Evolutionary conservation across 2,113 vertebrate species (phyloP).

Genomic region (Egretta garzetta): DNA sequence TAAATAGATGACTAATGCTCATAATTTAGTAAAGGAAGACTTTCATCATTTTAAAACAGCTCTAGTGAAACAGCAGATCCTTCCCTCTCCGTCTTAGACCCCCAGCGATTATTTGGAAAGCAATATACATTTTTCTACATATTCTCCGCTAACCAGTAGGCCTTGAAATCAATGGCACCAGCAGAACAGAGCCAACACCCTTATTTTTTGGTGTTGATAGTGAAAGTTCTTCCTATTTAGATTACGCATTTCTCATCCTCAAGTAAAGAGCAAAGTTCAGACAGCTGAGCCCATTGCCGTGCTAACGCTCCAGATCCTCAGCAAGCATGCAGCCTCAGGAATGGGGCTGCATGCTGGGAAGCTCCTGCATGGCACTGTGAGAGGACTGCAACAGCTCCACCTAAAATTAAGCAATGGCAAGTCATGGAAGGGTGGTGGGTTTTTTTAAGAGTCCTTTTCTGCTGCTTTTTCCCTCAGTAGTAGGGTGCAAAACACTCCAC

Average conservation of each 20-base stretch:
- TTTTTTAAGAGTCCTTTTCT: not conserved
- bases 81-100: not conserved
- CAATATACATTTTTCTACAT: not conserved
- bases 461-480: not conserved
- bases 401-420: not conserved
- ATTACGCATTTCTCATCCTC: not conserved
- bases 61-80: not conserved
- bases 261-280: not conserved
- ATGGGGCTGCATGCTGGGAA: not conserved
- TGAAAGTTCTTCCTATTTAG: not conserved
- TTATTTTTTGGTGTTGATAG: not conserved
- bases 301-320: not conserved
- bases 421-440: fast-evolving
- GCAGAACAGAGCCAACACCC: not conserved
- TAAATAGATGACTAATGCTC: not conserved
- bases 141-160: not conserved
- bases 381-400: not conserved
- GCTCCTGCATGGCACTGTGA: not conserved
- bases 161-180: not conserved
- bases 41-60: not conserved
- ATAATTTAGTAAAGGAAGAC: not conserved
- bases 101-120: not conserved
- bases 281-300: not conserved
- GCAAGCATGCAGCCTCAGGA: not conserved
- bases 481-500: not conserved